Evolutionary conservation across 2,113 vertebrate genomes (phyloP), one percentile per base, ranked within the genome.

Genomic region (Octodon degus): DNA sequence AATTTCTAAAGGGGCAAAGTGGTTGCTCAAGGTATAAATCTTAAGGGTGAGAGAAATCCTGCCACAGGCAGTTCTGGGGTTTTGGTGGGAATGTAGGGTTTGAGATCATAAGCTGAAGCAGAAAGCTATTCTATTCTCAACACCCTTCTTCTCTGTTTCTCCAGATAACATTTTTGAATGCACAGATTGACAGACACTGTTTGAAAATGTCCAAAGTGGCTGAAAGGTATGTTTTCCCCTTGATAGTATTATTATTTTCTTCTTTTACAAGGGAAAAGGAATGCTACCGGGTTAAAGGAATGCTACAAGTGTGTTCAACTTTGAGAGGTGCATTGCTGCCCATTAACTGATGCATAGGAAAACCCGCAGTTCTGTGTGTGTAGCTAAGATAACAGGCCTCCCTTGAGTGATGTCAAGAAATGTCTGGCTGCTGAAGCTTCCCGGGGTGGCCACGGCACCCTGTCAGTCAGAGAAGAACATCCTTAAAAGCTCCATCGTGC

Each of bases 121-220:
- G 22, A 55, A 2, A 20, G 7, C 30, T 13, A 34, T 70, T 76
- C 30, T 91, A 22, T 90, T 95, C 92, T 90, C 98, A 97, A 98
- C 32, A 63, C 70, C 92, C 76, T 86, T 98, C 88, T 98, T 95
- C 58, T 97, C 89, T 98, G 90, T 98, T 94, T 97, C 96, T 94
- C 94, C 98, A 99, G 99, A 99, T 99, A 98, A 98, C 98, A 93
- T 99, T 99, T 98, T 98, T 99, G 98, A 99, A 99, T 84, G 97
- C 98, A 94, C 99, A 99, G 98, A 99, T 99, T 98, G 99, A 99
- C 98, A 99, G 99, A 97, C 99, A 99, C 98, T 99, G 99, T 98
- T 99, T 99, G 99, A 99, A 99, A 98, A 99, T 99, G 98, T 99
- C 99, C 97, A 99, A 99, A 99, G 99, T 99, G 98, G 99, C 99